Evolutionary conservation across 2,888 invertebrate genomes (phyloP), one percentile per base, ranked within the genome.

Genomic region (Danaus chrysippus): DNA sequence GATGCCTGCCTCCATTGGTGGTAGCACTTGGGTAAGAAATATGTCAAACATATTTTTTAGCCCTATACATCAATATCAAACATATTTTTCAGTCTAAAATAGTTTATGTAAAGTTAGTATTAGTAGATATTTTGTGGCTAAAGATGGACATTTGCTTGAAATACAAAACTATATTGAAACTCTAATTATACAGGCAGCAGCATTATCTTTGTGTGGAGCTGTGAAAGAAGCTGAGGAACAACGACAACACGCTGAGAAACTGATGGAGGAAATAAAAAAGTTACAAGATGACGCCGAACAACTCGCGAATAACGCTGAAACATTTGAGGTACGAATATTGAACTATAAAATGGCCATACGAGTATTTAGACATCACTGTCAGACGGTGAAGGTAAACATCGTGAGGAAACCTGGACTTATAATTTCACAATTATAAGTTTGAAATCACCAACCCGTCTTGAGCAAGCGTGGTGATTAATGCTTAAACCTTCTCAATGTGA

Each of bases 211-310:
- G 71, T 96, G 96, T 77, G 96, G 96, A 81, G 95, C 96, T 66
- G 92, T 96, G 77, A 96, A 96, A 70, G 93, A 97, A 66, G 94
- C 97, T 77, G 94, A 94, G 54, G 96, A 97, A 78, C 96, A 97
- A 79, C 91, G 95, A 71, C 92, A 93, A 54, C 87, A 93, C 0
- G 92, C 97, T 64, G 93, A 93, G 52, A 92, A 92, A 55, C 85
- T 97, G 58, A 92, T 93, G 61, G 91, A 92, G 54, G 92, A 94
- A 17, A 95, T 95, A 71, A 83, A 91, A 5, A 86, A 87, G 15
- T 92, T 97, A 12, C 89, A 92, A 71, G 88, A 91, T 0, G 93
- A 94, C 55, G 94, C 96, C 0, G 86, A 92, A 12, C 92, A 92
- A 55, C 89, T 98, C 17, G 93, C 93, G 56, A 92, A 92, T 54